Conservation (phyloP, 2,888 invertebrate species). For the Hypomecis punctinalis region DNA sequence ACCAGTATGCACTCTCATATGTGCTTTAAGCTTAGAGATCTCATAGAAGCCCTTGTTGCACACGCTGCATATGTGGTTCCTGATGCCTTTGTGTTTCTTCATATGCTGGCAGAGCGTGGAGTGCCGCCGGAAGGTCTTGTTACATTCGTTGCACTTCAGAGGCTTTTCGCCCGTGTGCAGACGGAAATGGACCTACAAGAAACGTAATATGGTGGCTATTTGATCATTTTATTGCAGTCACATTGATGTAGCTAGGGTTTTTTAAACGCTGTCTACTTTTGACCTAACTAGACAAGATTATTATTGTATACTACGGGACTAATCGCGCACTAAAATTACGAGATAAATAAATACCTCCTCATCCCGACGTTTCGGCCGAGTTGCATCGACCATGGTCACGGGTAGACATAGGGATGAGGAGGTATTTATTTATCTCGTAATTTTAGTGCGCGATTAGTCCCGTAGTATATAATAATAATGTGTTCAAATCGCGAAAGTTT, state of each 20-base stretch:
- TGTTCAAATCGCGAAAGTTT: too few species aligned
- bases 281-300: too few species aligned
- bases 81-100: conserved; percentile 81
- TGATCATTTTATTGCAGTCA: background rate
- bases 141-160: conserved; percentile 77
- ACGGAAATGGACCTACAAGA: conserved; percentile 75
- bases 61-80: conserved; percentile 77
- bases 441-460: too few species aligned
- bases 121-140: conserved; percentile 80
- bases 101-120: conserved; percentile 82
- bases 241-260: background rate
- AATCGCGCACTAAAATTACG: too few species aligned
- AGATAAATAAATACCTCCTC: too few species aligned
- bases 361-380: too few species aligned
- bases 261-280: background rate
- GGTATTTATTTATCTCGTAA: too few species aligned
- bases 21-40: conserved; percentile 81
- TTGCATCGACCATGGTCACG: too few species aligned
- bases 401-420: too few species aligned
- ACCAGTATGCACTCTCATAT: conserved; percentile 83
- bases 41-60: conserved; percentile 81
- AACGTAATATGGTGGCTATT: background rate
- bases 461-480: too few species aligned
- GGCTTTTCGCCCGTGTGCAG: conserved; percentile 83
- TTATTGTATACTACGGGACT: too few species aligned